These are phyloP conservation scores for Epinotia ramella DNA, from an alignment of 2,888 invertebrate genomes.

Conservation along the genomic window DNA sequence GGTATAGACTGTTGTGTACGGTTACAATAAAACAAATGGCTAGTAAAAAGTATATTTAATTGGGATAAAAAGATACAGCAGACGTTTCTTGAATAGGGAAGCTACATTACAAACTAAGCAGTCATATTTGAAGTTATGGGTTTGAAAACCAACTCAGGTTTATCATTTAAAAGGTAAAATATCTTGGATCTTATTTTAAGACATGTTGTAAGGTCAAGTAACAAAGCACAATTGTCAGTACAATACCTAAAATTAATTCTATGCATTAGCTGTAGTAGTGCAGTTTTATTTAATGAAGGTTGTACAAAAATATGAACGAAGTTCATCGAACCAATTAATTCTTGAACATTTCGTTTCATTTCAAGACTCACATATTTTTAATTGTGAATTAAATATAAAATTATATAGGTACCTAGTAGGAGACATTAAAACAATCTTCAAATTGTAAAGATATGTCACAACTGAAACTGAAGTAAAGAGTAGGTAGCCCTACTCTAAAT, in stretches of 20 bases:
- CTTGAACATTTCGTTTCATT: no score
- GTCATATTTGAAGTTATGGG: conserved; percentile 34
- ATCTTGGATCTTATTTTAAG: not conserved
- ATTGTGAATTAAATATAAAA: no score
- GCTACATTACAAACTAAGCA: conserved; percentile 57
- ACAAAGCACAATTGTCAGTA: not conserved
- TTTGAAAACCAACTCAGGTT: conserved; percentile 7
- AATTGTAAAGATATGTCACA: no score
- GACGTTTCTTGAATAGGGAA: conserved; percentile 54
- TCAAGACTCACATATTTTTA: no score
- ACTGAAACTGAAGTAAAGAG: no score
- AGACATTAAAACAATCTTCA: no score
- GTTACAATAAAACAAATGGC: conserved; percentile 55
- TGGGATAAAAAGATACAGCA: conserved; percentile 64
- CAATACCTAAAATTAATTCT: not conserved
- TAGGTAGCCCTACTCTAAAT: no score
- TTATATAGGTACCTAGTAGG: no score
- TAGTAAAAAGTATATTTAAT: conserved; percentile 70
- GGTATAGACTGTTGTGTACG: no score
- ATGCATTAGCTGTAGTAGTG: not conserved
- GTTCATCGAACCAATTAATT: no score
- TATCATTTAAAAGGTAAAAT: conserved; percentile 5
- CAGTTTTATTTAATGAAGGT: not conserved
- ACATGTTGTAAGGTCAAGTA: not conserved
- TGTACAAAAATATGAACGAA: no score